A percentile compares a stretch with the other conserved stretches of the same genome.
Evolutionary conservation across 2,113 vertebrate species (phyloP).

Genomic region (Megaptera novaeangliae): DNA sequence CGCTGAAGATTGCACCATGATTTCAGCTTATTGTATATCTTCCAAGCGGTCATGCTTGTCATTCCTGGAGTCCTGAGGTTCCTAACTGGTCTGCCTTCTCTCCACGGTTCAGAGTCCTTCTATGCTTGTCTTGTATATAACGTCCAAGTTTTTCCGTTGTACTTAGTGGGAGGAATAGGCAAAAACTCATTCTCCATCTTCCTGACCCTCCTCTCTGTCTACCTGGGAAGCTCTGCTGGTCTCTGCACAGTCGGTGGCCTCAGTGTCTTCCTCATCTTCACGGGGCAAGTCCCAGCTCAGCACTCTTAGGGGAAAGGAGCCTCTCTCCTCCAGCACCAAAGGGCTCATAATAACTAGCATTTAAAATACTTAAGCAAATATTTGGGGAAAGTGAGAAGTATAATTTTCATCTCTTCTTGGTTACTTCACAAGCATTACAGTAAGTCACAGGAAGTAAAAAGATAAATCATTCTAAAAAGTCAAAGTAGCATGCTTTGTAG

Average conservation of each 20-base stretch:
- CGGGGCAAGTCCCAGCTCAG: neutral
- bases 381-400: neutral
- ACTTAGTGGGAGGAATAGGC: neutral
- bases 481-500: neutral
- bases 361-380: neutral
- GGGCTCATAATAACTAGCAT: neutral
- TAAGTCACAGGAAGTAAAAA: conserved; percentile 3
- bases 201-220: neutral
- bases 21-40: neutral
- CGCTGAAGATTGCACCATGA: neutral
- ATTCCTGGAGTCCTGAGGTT: neutral
- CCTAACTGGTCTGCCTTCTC: neutral
- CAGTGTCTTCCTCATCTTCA: fast-evolving
- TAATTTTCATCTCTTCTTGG: neutral
- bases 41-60: neutral
- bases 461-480: conserved; percentile 22
- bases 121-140: neutral
- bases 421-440: neutral
- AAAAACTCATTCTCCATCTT: neutral
- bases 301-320: neutral
- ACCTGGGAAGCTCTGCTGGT: neutral
- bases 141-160: neutral
- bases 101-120: neutral
- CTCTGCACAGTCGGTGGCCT: neutral
- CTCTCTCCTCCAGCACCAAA: neutral